phyloP scores from a whole-genome alignment of 35 echinoderm and acorn worm genomes.

The Hemicentrotus pulcherrimus region DNA sequence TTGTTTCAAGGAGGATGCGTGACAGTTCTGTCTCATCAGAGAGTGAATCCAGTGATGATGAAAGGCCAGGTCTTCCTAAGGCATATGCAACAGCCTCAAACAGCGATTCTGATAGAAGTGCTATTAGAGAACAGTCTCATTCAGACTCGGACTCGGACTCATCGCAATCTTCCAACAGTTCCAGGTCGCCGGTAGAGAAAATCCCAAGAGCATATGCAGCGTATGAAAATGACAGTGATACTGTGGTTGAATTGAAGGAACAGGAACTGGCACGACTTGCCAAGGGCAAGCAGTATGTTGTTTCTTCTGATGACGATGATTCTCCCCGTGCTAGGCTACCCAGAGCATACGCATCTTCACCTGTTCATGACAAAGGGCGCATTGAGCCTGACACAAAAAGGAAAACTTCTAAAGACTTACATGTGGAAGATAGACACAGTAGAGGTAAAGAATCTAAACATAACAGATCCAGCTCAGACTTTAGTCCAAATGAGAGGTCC shows the following conservation, averaged over 20 bases:
- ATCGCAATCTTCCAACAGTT: conserved; percentile 2
- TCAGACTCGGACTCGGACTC: conserved; percentile 25
- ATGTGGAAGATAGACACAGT: conserved; percentile 22
- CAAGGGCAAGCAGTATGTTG: conserved; percentile 38
- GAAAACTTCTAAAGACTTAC: not conserved
- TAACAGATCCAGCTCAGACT: conserved; percentile 27
- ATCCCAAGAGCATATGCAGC: conserved; percentile 44
- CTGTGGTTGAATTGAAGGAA: conserved; percentile 37
- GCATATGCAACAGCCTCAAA: conserved; percentile 48
- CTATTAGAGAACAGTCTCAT: not conserved
- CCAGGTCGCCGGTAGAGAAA: not conserved
- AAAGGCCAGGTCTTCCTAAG: conserved; percentile 44
- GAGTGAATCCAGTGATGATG: conserved; percentile 13
- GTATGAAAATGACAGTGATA: conserved; percentile 49
- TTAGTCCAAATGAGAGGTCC: not conserved
- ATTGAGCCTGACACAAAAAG: not conserved
- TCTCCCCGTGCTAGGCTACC: conserved; percentile 37
- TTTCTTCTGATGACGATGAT: not conserved
- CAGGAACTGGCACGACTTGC: conserved; percentile 15
- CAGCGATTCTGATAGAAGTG: conserved; percentile 6
- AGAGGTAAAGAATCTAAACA: conserved; percentile 40
- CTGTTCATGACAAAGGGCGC: not conserved
- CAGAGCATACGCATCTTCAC: conserved; percentile 14
- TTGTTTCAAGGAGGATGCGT: not conserved
- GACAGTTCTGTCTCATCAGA: not conserved